These are phyloP conservation scores for Phragmatobia fuliginosa DNA, from an alignment of 2,888 invertebrate genomes.

Conservation along the genomic window DNA sequence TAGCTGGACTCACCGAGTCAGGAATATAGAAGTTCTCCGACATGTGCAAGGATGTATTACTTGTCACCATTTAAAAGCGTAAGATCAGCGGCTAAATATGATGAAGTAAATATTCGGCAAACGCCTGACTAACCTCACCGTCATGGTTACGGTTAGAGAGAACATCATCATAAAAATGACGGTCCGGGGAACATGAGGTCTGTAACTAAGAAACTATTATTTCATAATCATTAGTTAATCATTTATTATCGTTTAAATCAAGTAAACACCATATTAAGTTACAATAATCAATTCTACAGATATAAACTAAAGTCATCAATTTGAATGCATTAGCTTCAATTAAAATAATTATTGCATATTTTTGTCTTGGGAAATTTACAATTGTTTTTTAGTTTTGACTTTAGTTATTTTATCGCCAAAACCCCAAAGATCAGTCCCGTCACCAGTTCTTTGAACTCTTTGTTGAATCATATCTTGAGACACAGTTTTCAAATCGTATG, in stretches of 20 bases:
- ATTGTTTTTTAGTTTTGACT: not conserved
- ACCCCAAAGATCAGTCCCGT: slow-evolving; percentile 61
- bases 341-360: not conserved
- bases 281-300: not conserved
- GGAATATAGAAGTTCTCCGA: no score
- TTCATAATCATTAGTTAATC: not conserved
- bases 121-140: no score
- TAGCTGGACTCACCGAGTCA: no score
- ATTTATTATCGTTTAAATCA: not conserved
- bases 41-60: no score
- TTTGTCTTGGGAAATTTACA: not conserved
- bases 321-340: not conserved
- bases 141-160: no score
- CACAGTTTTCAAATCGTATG: slow-evolving; percentile 64
- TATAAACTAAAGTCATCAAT: not conserved
- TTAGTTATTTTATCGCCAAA: not conserved
- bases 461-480: slow-evolving; percentile 50
- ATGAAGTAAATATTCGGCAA: no score
- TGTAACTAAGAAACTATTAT: not conserved
- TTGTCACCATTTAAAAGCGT: no score
- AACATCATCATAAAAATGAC: not conserved
- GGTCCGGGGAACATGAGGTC: not conserved
- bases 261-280: not conserved
- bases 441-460: slow-evolving; percentile 59
- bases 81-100: no score